Evolutionary conservation across 2,113 vertebrate genomes (phyloP), one percentile per base, ranked within the genome.

Genomic region (Craseonycteris thonglongyai): DNA sequence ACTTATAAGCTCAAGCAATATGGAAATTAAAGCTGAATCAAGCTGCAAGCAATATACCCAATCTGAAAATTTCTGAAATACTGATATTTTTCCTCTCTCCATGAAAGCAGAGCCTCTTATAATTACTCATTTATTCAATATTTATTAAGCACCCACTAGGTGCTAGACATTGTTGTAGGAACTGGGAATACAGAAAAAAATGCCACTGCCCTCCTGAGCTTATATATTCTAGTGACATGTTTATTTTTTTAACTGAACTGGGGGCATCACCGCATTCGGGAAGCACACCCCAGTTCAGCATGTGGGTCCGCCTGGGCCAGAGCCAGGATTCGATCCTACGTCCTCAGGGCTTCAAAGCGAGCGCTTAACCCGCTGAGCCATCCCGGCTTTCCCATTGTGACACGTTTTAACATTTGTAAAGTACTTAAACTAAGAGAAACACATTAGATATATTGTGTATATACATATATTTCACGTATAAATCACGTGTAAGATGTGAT

Each of bases 21-120:
- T 72, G 28, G 47, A 94, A 92, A 87, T 80, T 79, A 93, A 90
- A 90, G 18, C 12, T 38, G 65, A 94, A 71, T n/a, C 87, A 74
- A 92, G 79, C 21, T 66, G 6, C 13, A 59, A 84, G 65, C 18
- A 78, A 69, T 35, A 90, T 30, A 26, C 11, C 26, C 68, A 63
- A 79, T 51, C 22, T 58, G 28, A 93, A 93, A 40, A 76, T 14
- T 58, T 74, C 33, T 66, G 4, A 85, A 94, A 87, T 72, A 65
- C 18, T 92, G 40, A 38, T 19, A 15, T 72, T 24, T 79, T 51
- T 18, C 42, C 35, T 24, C 28, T 72, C 26, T 61, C 14, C 4
- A 49, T 26, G 40, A 86, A 93, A 49, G 16, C 7, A 59, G 4
- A 35, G 5, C 38, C 4, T 84, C 26, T 38, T 93, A 74, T 80